phyloP scores from a whole-genome alignment of 2,888 invertebrate species.

The Plagodis pulveraria region DNA sequence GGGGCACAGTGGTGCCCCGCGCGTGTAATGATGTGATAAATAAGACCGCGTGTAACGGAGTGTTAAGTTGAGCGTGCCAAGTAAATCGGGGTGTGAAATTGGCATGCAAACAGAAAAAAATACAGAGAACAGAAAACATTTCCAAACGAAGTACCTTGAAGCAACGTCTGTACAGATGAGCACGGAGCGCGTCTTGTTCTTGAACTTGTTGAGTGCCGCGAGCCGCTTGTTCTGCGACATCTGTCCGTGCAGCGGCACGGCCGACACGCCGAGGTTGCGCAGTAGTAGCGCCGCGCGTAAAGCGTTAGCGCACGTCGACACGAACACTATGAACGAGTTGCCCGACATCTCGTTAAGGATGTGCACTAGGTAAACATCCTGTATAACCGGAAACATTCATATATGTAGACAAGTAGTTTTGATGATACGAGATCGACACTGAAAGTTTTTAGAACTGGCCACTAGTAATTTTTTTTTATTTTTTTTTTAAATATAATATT shows the following conservation, averaged over 20 bases:
- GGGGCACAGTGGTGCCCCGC: too few relatives aligned
- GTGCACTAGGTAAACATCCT: slow-evolving; percentile 98
- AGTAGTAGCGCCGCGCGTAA: slow-evolving; percentile 95
- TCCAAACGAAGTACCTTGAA: slow-evolving; percentile 87
- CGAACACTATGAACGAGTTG: slow-evolving; percentile 98
- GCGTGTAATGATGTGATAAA: too few relatives aligned
- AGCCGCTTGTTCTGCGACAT: slow-evolving; percentile 99
- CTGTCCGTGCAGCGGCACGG: slow-evolving; percentile 99
- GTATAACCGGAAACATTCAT: slow-evolving; percentile 14
- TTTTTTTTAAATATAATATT: too few relatives aligned
- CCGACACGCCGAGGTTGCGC: slow-evolving; percentile 95
- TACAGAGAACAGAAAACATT: too few relatives aligned
- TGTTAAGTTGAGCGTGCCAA: too few relatives aligned
- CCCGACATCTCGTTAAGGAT: slow-evolving; percentile 97
- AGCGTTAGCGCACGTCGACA: slow-evolving; percentile 97
- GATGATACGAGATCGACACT: too few relatives aligned
- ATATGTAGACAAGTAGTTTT: too few relatives aligned
- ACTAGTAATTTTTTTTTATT: too few relatives aligned
- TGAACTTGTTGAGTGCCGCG: slow-evolving; percentile 98
- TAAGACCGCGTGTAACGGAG: too few relatives aligned
- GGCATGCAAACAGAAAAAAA: too few relatives aligned
- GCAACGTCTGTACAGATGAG: slow-evolving; percentile 99
- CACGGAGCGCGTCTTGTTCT: slow-evolving; percentile 96
- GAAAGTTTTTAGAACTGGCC: too few relatives aligned
- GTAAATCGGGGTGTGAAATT: too few relatives aligned